Conservation (phyloP, 2,113 vertebrate genomes). For the Peromyscus polionotus region DNA sequence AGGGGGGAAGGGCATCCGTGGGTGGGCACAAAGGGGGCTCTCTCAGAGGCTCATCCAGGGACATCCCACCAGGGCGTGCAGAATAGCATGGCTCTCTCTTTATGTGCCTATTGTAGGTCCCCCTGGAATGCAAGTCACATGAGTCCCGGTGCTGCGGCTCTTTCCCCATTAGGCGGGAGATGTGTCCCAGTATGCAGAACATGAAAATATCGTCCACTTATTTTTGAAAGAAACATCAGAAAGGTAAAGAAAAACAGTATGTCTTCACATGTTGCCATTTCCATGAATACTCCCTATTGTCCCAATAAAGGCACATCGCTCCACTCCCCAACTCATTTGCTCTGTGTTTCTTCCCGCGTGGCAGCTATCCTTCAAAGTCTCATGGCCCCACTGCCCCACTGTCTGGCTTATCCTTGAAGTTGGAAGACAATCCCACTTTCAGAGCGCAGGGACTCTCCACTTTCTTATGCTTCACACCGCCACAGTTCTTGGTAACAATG, state of each 20-base stretch:
- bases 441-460: not conserved
- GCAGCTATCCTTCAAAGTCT: not conserved
- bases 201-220: not conserved
- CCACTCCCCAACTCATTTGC: too few relatives aligned
- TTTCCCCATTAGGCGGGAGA: not conserved
- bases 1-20: not conserved
- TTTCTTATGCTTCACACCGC: accelerated
- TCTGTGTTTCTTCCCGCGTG: accelerated
- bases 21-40: not conserved
- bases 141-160: not conserved
- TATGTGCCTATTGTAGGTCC: too few relatives aligned
- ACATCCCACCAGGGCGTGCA: accelerated
- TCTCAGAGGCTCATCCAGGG: not conserved
- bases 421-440: not conserved
- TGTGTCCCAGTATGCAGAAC: not conserved
- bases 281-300: not conserved
- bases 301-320: not conserved
- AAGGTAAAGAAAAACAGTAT: not conserved
- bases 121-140: not conserved
- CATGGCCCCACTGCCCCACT: accelerated
- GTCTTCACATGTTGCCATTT: not conserved
- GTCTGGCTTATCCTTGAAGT: not conserved
- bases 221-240: not conserved
- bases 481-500: not conserved
- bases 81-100: accelerated